A percentile compares a stretch with the other conserved stretches of the same genome.
These are phyloP conservation scores for Sminthurinus aureus DNA, from an alignment of 2,888 invertebrate species.

Conservation along the genomic window DNA sequence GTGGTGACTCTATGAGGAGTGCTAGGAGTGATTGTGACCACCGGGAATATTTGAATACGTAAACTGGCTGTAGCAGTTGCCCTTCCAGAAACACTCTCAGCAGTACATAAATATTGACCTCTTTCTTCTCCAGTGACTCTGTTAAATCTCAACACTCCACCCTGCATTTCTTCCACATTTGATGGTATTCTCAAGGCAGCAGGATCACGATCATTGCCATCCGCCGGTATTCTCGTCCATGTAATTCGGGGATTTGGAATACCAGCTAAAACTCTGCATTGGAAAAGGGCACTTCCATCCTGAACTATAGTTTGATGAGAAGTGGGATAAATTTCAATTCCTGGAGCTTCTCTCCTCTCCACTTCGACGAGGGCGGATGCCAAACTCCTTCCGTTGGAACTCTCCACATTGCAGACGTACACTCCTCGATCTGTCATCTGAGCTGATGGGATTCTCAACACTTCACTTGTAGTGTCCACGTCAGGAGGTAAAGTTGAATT, in stretches of 20 bases:
- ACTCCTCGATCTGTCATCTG: conserved; percentile 81
- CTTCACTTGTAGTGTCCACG: conserved; percentile 69
- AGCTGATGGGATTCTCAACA: conserved; percentile 73
- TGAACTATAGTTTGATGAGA: conserved; percentile 71
- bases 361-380: conserved; percentile 81
- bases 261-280: conserved; percentile 79
- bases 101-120: conserved; percentile 87
- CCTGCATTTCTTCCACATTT: conserved; percentile 72
- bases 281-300: conserved; percentile 77
- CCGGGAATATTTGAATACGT: conserved; percentile 71
- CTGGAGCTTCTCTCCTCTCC: conserved; percentile 82
- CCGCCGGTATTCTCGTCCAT: conserved; percentile 69
- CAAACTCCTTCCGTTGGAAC: conserved; percentile 69
- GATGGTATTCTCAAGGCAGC: conserved; percentile 68
- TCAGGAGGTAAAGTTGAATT: conserved; percentile 63
- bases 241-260: conserved; percentile 78
- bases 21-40: conserved; percentile 68
- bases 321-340: conserved; percentile 78
- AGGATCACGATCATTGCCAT: conserved; percentile 72
- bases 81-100: conserved; percentile 79
- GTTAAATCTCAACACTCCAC: conserved; percentile 70
- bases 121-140: conserved; percentile 77
- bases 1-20: conserved; percentile 68
- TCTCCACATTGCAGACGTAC: conserved; percentile 81
- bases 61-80: conserved; percentile 74